Percentiles rank a stretch among this genome's conserved stretches.
Conservation (phyloP, 2,888 invertebrate species). For the Polymixis lichenea region DNA sequence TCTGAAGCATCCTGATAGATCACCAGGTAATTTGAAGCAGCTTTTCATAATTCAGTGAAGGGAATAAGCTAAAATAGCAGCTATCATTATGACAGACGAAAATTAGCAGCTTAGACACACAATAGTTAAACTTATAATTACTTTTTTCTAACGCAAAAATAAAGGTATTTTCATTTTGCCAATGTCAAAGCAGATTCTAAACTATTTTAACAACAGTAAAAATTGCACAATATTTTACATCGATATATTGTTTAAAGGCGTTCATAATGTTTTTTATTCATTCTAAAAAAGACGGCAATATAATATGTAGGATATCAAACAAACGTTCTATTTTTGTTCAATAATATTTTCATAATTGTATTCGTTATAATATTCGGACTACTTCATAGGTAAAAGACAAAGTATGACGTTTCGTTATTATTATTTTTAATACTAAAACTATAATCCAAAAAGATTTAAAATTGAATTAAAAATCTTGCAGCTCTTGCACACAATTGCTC, state of each 20-base stretch:
- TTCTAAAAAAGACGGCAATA: constrained; percentile 43
- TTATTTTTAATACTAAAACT: constrained; percentile 43
- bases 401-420: constrained; percentile 38
- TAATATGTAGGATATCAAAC: constrained; percentile 11
- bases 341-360: constrained; percentile 23
- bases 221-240: constrained; percentile 75
- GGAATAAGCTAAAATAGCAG: constrained; percentile 1
- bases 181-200: constrained; percentile 59
- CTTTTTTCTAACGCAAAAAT: not conserved
- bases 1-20: not conserved
- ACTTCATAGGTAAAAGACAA: constrained; percentile 45
- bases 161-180: constrained; percentile 51
- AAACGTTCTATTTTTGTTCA: constrained; percentile 25
- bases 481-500: constrained; percentile 13
- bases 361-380: constrained; percentile 40
- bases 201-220: constrained; percentile 73
- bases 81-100: not conserved
- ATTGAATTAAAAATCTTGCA: constrained; percentile 51
- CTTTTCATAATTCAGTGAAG: not conserved
- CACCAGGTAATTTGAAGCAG: no score
- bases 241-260: constrained; percentile 66
- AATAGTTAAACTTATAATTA: constrained; percentile 39
- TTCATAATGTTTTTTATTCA: constrained; percentile 47
- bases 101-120: not conserved
- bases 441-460: constrained; percentile 62